These are phyloP conservation scores for Orthosia cruda DNA, from an alignment of 2,888 invertebrate species.

Conservation along the genomic window DNA sequence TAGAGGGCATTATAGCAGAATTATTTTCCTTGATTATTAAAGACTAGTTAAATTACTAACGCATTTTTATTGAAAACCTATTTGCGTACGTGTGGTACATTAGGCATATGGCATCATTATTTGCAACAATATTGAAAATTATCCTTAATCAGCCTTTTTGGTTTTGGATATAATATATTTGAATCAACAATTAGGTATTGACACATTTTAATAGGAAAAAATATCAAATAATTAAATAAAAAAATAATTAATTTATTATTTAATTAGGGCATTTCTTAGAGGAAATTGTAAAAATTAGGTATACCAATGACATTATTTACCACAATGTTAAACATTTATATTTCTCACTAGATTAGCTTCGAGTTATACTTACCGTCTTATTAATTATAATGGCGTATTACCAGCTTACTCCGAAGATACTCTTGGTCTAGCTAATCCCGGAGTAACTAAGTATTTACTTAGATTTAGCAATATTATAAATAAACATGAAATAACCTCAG, in stretches of 20 bases:
- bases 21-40: constrained; percentile 54
- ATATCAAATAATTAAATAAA: no score
- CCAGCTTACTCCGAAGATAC: no score
- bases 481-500: no score
- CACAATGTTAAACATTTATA: not conserved
- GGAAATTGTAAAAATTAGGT: constrained; percentile 13
- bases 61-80: constrained; percentile 51
- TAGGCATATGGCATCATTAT: constrained; percentile 41
- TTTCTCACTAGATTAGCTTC: constrained; percentile 5
- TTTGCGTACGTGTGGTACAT: constrained; percentile 18
- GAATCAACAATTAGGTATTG: constrained; percentile 21
- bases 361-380: not conserved
- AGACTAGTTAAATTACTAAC: constrained; percentile 66
- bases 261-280: no score
- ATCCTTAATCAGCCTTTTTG: constrained; percentile 13
- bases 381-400: no score
- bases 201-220: constrained; percentile 53
- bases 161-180: not conserved
- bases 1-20: constrained; percentile 16
- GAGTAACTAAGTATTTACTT: no score
- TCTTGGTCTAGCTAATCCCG: no score
- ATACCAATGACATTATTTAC: constrained; percentile 32
- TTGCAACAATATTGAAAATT: constrained; percentile 36
- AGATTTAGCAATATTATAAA: no score
- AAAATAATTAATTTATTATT: no score